Percentiles rank a stretch among this genome's conserved stretches.
These are phyloP conservation scores for Drosophila paulistorum DNA, from an alignment of 1,140 invertebrate genomes.

Conservation along the genomic window DNA sequence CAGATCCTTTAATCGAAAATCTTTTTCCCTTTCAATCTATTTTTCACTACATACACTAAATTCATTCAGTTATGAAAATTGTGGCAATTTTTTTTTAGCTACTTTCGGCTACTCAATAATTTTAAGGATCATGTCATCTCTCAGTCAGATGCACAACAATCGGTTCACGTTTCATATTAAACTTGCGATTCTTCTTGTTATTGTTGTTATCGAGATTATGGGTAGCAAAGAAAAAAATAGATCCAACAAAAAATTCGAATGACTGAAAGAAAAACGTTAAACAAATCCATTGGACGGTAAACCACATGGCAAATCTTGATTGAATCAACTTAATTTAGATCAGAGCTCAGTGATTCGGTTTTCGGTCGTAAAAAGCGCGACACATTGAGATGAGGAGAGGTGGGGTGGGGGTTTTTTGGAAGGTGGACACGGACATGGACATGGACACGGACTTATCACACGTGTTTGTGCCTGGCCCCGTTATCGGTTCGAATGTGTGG, in stretches of 20 bases:
- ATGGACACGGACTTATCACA: slow-evolving; percentile 65
- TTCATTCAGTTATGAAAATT: not conserved
- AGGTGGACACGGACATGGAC: not conserved
- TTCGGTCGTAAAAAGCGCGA: slow-evolving; percentile 75
- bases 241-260: not conserved
- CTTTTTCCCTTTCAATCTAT: no score
- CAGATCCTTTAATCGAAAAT: not conserved
- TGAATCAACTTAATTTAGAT: slow-evolving; percentile 81
- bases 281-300: slow-evolving; percentile 67
- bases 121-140: slow-evolving; percentile 53
- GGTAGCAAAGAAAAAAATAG: slow-evolving; percentile 7
- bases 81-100: not conserved
- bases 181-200: slow-evolving; percentile 37
- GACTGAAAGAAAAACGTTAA: slow-evolving; percentile 54
- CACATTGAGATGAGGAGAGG: slow-evolving; percentile 54
- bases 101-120: slow-evolving; percentile 25
- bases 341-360: slow-evolving; percentile 75
- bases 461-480: slow-evolving; percentile 31
- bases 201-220: slow-evolving; percentile 30
- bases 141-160: slow-evolving; percentile 55
- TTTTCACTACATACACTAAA: not conserved
- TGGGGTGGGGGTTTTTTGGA: no score
- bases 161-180: slow-evolving; percentile 72
- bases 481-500: slow-evolving; percentile 10
- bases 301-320: slow-evolving; percentile 71